Evolutionary conservation across 2,888 invertebrate species (phyloP).

Genomic region (Mythimna pallens): DNA sequence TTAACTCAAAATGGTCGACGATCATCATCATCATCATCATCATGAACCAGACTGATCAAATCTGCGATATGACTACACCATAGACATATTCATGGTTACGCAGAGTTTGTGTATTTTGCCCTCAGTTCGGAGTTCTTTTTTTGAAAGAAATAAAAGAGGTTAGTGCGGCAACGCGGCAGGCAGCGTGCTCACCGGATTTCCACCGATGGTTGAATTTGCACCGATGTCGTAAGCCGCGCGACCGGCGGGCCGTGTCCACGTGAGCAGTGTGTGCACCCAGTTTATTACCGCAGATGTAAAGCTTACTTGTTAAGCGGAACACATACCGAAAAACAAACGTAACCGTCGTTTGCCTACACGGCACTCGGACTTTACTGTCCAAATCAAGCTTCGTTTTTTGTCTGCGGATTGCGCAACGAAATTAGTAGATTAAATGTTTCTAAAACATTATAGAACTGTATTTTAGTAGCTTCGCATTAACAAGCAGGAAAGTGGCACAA

Average conservation of each 20-base stretch:
- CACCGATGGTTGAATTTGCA: constrained; percentile 73
- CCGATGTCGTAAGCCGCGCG: constrained; percentile 69
- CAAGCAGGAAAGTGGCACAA: constrained; percentile 41
- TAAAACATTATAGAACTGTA: background rate
- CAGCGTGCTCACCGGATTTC: constrained; percentile 50
- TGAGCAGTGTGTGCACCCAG: constrained; percentile 66
- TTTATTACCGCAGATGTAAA: constrained; percentile 70
- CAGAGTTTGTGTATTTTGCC: constrained; percentile 15
- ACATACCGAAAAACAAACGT: constrained; percentile 56
- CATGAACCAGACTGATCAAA: background rate
- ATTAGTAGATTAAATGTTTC: background rate
- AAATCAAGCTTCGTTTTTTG: constrained; percentile 32
- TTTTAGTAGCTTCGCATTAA: constrained; percentile 22
- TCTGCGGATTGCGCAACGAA: background rate
- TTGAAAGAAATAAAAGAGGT: constrained; percentile 44
- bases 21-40: too few species aligned
- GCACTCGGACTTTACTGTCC: constrained; percentile 28
- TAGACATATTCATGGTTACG: constrained; percentile 5
- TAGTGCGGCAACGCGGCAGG: constrained; percentile 18
- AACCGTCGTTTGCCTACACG: constrained; percentile 51
- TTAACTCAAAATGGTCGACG: background rate
- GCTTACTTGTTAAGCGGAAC: constrained; percentile 68
- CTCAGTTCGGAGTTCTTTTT: constrained; percentile 20
- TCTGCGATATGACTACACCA: too few species aligned
- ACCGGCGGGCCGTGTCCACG: constrained; percentile 56